Conservation (phyloP, 2,797 vertebrate species). For the Botia kubotai region DNA sequence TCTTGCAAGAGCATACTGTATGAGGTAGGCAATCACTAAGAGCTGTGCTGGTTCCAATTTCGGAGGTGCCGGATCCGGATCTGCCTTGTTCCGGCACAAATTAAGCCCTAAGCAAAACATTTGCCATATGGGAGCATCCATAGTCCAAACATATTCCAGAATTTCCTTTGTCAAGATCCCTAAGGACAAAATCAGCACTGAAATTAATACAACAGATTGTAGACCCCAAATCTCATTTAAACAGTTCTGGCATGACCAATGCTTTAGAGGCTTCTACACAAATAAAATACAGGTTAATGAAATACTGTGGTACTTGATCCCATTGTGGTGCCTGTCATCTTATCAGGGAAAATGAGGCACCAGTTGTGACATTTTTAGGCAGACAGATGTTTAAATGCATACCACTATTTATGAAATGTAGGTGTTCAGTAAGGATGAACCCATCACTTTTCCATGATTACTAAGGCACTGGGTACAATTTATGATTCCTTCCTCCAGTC, state of each 20-base stretch:
- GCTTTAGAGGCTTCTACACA: slow-evolving; percentile 38
- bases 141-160: slow-evolving; percentile 34
- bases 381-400: background rate
- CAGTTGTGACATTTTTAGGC: background rate
- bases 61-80: background rate
- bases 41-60: background rate
- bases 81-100: slow-evolving; percentile 14
- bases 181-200: slow-evolving; percentile 44
- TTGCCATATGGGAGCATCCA: slow-evolving; percentile 51
- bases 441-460: background rate
- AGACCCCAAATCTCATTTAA: slow-evolving; percentile 52
- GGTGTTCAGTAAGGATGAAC: background rate
- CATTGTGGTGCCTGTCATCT: slow-evolving; percentile 26
- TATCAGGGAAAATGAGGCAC: slow-evolving; percentile 18
- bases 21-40: background rate
- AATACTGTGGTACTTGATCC: slow-evolving; percentile 35
- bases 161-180: slow-evolving; percentile 48
- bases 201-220: slow-evolving; percentile 59
- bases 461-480: background rate
- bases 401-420: background rate
- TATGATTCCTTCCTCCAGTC: slow-evolving; percentile 20
- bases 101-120: slow-evolving; percentile 33
- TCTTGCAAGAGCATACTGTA: background rate
- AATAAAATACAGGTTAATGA: slow-evolving; percentile 40
- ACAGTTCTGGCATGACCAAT: slow-evolving; percentile 40